phyloP scores from a whole-genome alignment of 2,888 invertebrate genomes.

The Leistus spinibarbis region DNA sequence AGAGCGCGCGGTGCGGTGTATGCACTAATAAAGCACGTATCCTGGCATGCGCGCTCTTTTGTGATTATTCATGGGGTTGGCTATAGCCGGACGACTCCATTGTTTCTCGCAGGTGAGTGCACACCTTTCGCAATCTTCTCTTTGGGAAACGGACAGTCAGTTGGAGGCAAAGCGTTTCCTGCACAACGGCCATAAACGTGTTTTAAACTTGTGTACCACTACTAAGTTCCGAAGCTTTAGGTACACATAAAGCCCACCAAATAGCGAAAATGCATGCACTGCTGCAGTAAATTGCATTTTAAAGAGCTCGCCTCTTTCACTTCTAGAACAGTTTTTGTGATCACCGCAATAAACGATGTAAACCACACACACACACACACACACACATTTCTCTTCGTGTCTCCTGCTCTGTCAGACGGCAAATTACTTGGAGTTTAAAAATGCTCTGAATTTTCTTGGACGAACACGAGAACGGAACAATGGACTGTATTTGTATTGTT shows the following conservation, averaged over 20 bases:
- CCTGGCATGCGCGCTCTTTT: conserved; percentile 15
- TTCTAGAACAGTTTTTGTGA: conserved; percentile 30
- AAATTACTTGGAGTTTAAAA: conserved; percentile 18
- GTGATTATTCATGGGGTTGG: conserved; percentile 12
- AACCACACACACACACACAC: too few species aligned
- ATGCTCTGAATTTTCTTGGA: background rate
- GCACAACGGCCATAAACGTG: conserved; percentile 23
- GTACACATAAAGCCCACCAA: conserved; percentile 2
- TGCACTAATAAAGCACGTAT: conserved; percentile 26
- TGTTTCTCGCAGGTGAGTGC: conserved; percentile 28
- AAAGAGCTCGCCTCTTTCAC: conserved; percentile 29
- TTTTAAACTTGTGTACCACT: conserved; percentile 22
- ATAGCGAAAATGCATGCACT: conserved; percentile 31
- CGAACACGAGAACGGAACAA: background rate
- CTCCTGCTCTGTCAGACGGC: background rate
- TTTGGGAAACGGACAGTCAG: background rate
- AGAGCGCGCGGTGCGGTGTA: background rate
- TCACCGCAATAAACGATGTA: conserved; percentile 25
- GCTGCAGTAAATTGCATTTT: conserved; percentile 34
- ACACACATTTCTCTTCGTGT: background rate
- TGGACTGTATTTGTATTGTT: too few species aligned
- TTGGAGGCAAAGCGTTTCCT: conserved; percentile 11
- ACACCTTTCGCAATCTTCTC: background rate
- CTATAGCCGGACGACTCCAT: conserved; percentile 19
- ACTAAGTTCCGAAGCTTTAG: conserved; percentile 23